Conservation (phyloP, 2,888 invertebrate genomes). For the Phortica okadai region DNA sequence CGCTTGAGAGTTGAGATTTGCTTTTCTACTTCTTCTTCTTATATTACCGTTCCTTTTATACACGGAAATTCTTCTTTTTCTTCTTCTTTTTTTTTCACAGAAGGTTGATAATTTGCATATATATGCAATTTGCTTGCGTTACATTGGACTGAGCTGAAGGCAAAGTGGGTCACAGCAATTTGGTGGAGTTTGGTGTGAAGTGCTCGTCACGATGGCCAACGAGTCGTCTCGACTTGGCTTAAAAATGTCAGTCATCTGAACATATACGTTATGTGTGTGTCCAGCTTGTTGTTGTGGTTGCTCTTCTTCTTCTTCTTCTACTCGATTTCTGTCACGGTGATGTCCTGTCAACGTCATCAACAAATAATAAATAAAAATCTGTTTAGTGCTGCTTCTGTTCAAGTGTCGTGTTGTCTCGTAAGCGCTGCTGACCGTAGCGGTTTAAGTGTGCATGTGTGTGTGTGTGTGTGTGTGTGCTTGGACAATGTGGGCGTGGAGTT, state of each 20-base stretch:
- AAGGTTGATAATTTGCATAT: conserved; percentile 27
- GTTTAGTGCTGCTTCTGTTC: conserved; percentile 20
- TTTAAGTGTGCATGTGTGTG: conserved; percentile 32
- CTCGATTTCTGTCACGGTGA: not conserved
- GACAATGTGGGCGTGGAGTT: not conserved
- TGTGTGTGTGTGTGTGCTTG: not conserved
- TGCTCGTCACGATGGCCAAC: not conserved
- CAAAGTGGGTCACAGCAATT: no score
- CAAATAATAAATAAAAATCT: conserved; percentile 46
- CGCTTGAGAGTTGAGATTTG: conserved; percentile 58
- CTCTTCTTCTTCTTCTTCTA: not conserved
- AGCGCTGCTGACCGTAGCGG: not conserved
- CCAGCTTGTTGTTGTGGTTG: not conserved
- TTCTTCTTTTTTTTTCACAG: no score
- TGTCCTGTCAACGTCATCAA: conserved; percentile 32
- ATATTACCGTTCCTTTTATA: not conserved
- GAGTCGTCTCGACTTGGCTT: no score
- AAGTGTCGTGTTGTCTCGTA: not conserved
- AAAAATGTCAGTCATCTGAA: no score
- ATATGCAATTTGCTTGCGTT: conserved; percentile 37
- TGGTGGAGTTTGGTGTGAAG: no score
- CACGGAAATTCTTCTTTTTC: not conserved
- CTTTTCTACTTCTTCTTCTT: conserved; percentile 32
- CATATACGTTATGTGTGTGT: not conserved
- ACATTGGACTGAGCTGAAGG: not conserved